Conservation (phyloP, 2,797 vertebrate species). For the Poeciliopsis paucimaculata region DNA sequence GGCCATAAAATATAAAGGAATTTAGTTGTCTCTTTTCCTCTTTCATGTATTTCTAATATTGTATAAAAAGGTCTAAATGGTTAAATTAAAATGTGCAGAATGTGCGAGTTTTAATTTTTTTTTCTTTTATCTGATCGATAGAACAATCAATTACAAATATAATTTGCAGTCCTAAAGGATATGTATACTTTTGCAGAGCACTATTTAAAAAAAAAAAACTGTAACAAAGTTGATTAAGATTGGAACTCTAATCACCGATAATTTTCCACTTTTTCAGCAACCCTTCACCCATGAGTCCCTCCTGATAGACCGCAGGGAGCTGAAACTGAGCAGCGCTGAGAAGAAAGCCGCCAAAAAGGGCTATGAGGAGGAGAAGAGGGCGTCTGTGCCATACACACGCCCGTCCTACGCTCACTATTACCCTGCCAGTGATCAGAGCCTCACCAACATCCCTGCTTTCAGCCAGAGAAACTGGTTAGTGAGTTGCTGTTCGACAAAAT, state of each 20-base stretch:
- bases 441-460: conserved; percentile 95
- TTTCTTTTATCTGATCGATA: no score
- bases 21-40: no score
- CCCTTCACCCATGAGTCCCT: conserved; percentile 97
- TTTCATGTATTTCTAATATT: no score
- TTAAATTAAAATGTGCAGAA: no score
- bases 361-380: conserved; percentile 96
- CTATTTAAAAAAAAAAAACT: background rate
- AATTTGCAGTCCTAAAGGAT: no score
- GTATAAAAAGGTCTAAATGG: no score
- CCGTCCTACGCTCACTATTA: conserved; percentile 98
- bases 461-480: conserved; percentile 96
- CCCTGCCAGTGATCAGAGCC: conserved; percentile 94
- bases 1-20: no score
- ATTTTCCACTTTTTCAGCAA: conserved; percentile 76
- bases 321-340: conserved; percentile 92
- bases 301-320: conserved; percentile 93
- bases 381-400: conserved; percentile 94
- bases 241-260: background rate
- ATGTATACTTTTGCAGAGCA: background rate
- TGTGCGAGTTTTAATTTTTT: no score
- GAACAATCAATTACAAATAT: no score
- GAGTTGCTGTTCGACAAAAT: background rate
- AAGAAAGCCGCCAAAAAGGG: conserved; percentile 95
- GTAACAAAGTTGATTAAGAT: background rate